phyloP scores from a whole-genome alignment of 2,113 vertebrate genomes.

The Anarrhichthys ocellatus region DNA sequence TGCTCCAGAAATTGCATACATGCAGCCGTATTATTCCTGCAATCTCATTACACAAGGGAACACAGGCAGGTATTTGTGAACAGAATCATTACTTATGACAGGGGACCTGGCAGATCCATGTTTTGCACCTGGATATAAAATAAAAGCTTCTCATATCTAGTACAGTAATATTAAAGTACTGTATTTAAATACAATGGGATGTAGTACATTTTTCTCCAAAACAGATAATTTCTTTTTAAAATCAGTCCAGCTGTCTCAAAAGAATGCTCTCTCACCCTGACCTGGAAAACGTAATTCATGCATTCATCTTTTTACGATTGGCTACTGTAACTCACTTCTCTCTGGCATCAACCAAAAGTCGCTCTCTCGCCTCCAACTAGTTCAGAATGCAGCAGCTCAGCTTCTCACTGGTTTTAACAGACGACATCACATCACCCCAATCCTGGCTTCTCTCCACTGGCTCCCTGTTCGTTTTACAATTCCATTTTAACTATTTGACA shows the following conservation, averaged over 20 bases:
- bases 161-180: neutral
- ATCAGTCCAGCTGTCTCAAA: neutral
- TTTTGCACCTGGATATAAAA: slow-evolving; percentile 4
- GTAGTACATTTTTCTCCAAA: neutral
- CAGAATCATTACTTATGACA: slow-evolving; percentile 8
- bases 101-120: neutral
- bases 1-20: slow-evolving; percentile 34
- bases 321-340: no score
- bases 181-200: neutral
- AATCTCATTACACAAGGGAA: slow-evolving; percentile 17
- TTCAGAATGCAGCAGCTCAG: no score
- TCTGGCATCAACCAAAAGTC: no score
- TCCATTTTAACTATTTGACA: no score
- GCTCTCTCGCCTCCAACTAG: no score
- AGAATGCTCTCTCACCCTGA: no score
- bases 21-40: slow-evolving; percentile 21
- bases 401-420: no score
- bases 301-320: no score
- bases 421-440: no score
- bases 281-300: no score
- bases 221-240: neutral
- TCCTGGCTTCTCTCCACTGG: no score
- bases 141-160: neutral
- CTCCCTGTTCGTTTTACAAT: no score
- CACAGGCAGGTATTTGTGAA: slow-evolving; percentile 22